Base-by-base conservation (phyloP, 1,140 invertebrate species). In the Holcopasites calliopsidis region DNA sequence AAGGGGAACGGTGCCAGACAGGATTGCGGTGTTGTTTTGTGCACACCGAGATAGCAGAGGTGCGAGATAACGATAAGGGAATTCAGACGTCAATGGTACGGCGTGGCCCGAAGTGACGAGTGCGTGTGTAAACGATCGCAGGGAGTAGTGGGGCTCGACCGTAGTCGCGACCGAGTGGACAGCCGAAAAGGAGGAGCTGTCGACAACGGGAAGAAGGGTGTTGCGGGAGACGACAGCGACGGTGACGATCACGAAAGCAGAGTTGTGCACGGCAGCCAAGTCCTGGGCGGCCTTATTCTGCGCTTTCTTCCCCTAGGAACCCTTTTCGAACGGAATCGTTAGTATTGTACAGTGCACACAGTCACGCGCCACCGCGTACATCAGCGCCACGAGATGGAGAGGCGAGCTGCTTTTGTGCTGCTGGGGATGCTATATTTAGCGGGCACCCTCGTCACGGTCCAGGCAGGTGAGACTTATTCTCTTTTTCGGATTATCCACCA, bases 371-470 rank as follows among this genome's bases (percentile, higher is more conserved):
- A 75, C 64, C 71, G 62, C 80, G 75, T 76, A 83, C 69, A 66
- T 70, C 65, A 80, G 62, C 82, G 77, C 79, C 79, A 82, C 84
- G 80, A 89, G 85, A 91, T 91, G 90, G 87, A 89, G 84, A 88
- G 80, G 74, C 87, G 87, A 85, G 84, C 82, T 82, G 84, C 83
- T 85, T 85, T 86, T 82, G 79, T 89, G 71, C 83, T 89, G 82
- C 87, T 90, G 81, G 82, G 83, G 69, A 75, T 89, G 87, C 90
- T 91, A 91, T 91, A 88, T 89, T 91, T 91, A 90, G 89, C 88
- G 61, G 84, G 86, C 84, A 86, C 82, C 88, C 82, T 90, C 82
- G 84, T 78, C 83, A 85, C 80, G 77, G 80, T 88, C 83, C 83
- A 87, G 77, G 87, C 88, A 87, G 89, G 89, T 90, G 85, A 90